A percentile compares a stretch with the other conserved stretches of the same genome.
Evolutionary conservation across 2,888 invertebrate genomes (phyloP).

Genomic region (Acronicta alni): DNA sequence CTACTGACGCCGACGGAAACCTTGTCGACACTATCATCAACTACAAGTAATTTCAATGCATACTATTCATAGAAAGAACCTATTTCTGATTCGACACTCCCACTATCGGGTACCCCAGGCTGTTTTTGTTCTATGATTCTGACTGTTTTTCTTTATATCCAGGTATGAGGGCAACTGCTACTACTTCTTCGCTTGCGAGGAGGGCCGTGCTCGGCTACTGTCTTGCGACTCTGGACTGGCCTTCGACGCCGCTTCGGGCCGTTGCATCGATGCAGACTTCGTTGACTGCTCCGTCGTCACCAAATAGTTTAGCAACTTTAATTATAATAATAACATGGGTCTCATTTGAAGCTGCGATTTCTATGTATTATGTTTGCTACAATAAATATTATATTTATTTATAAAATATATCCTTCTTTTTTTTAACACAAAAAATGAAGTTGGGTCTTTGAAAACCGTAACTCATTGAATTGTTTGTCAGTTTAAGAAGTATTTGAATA

Average conservation of each 20-base stretch:
- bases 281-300: conserved; percentile 32
- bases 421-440: too few species aligned
- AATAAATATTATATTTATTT: conserved; percentile 18
- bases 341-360: neutral
- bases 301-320: neutral
- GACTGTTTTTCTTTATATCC: conserved; percentile 24
- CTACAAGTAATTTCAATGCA: conserved; percentile 64
- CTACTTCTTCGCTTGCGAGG: conserved; percentile 74
- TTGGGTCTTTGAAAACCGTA: too few species aligned
- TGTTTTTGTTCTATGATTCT: neutral
- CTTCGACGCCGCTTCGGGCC: conserved; percentile 66
- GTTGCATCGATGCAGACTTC: conserved; percentile 64
- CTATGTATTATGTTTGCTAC: conserved; percentile 6
- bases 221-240: conserved; percentile 74
- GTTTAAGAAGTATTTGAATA: too few species aligned
- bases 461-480: too few species aligned
- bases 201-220: conserved; percentile 69
- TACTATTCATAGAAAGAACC: too few species aligned
- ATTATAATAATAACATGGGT: neutral
- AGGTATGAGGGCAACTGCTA: conserved; percentile 72
- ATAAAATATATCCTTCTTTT: neutral
- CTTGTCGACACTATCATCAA: conserved; percentile 58
- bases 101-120: neutral
- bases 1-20: conserved; percentile 59
- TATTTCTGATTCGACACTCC: too few species aligned